Base-by-base conservation (phyloP, 2,113 vertebrate genomes). In the Nansenia antarctica region DNA sequence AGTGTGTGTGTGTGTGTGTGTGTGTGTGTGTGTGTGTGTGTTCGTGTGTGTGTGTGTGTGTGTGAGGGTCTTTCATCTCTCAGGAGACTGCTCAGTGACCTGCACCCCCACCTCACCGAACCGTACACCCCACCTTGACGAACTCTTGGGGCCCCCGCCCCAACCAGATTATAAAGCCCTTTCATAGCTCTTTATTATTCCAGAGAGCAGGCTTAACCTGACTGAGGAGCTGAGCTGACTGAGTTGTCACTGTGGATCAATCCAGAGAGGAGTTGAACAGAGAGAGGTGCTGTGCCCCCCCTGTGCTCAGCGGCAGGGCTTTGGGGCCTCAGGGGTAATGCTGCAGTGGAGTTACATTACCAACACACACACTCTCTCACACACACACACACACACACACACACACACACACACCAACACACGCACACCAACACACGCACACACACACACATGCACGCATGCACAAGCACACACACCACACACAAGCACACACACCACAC, bases 331-430 rank as follows among this genome's bases (percentile, higher is more conserved):
- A 49, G 18, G 9, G 45, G 1, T 34, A 61, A 67, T 65, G 71
- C 29, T 20, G 58, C 27, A 3, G 42, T 27, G 12, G 74, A 49
- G 68, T 84, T 76, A 18, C 22, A 65, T 82, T 80, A 82, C 81
- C n/a, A n/a, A n/a, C n/a, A n/a, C n/a, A n/a, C n/a, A n/a, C n/a
- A n/a, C n/a, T n/a, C n/a, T n/a, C n/a, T n/a, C n/a, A n/a, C n/a
- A n/a, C n/a, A n/a, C n/a, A n/a, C n/a, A n/a, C n/a, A n/a, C n/a
- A n/a, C n/a, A n/a, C n/a, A n/a, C n/a, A n/a, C n/a, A n/a, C n/a
- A n/a, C n/a, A n/a, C n/a, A n/a, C n/a, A n/a, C n/a, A n/a, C n/a
- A n/a, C n/a, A n/a, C n/a, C n/a, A n/a, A n/a, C n/a, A n/a, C n/a
- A n/a, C n/a, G n/a, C n/a, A n/a, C n/a, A n/a, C n/a, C n/a, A n/a